Base-by-base conservation (phyloP, 1,140 invertebrate genomes). In the Drosophila virilis region DNA sequence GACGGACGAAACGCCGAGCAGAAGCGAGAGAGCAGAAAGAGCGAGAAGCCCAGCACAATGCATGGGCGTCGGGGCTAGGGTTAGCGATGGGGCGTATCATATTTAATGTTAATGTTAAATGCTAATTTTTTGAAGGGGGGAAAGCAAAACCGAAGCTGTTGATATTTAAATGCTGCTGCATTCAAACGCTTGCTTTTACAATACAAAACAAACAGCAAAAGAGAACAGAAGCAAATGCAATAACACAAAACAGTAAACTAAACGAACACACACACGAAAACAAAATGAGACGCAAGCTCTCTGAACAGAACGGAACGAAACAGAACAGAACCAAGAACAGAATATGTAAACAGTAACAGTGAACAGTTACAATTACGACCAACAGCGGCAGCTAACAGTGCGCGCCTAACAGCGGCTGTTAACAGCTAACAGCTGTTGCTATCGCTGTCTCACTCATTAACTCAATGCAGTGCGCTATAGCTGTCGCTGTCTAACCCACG, bases 81-180 rank as follows among this genome's bases (percentile, higher is more conserved):
- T 13, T 59, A 33, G n/a, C 42, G 58, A 43, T 37, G 54, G 52
- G 52, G 40, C 69, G 37, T 77, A 76, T 71, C 68, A 72, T 76
- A 70, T 72, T 76, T 67, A 65, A 71, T 71, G 66, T 74, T 74
- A 74, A 74, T 75, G 68, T 77, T 77, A 68, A 69, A 69, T 61
- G 65, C 52, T 55, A 65, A 61, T 58, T 58, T 60, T 69, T 62
- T 32, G 40, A 54, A 13, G 58, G 66, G 50, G 58, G 35, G 48
- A 59, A 55, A 62, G 57, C 33, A 54, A 72, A 57, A 40, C 10
- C 32, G 37, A 76, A 69, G 61, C 61, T 79, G 74, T 79, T 76
- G 73, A 82, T 88, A 82, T 73, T 75, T 64, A 60, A 71, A 59
- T 74, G 68, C 75, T 71, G 74, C 74, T 83, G 76, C 80, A 66